Evolutionary conservation across 2,888 invertebrate genomes (phyloP).

Genomic region (Scaptomyza cyrtandrae): DNA sequence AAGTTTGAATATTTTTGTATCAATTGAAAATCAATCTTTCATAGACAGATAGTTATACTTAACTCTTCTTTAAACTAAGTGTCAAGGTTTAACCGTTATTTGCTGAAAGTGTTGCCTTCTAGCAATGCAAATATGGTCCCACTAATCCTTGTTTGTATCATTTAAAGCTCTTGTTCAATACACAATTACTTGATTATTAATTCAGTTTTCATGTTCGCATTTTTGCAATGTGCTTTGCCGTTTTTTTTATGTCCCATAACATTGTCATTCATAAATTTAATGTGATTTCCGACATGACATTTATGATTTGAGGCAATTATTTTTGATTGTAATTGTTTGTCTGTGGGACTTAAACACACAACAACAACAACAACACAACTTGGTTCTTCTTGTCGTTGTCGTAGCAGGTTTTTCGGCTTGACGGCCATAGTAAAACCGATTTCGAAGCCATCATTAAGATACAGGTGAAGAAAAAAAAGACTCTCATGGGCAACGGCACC

Average conservation of each 20-base stretch:
- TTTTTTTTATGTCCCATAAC: slow-evolving; percentile 25
- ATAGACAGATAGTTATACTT: too few relatives aligned
- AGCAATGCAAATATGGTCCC: not conserved
- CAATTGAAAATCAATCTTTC: too few relatives aligned
- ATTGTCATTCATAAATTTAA: slow-evolving; percentile 49
- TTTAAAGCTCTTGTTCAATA: not conserved
- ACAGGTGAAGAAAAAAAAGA: slow-evolving; percentile 33
- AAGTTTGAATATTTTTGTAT: too few relatives aligned
- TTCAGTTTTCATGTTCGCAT: not conserved
- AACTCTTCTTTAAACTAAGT: too few relatives aligned
- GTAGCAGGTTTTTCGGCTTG: slow-evolving; percentile 42
- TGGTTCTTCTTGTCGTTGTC: slow-evolving; percentile 10
- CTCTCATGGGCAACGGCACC: slow-evolving; percentile 56
- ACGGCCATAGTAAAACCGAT: slow-evolving; percentile 23
- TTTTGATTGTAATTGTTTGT: slow-evolving; percentile 60
- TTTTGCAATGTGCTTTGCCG: slow-evolving; percentile 12
- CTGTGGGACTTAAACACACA: slow-evolving; percentile 17
- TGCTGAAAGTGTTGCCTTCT: not conserved
- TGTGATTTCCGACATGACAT: slow-evolving; percentile 58
- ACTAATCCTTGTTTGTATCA: not conserved
- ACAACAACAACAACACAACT: not conserved
- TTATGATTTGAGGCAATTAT: slow-evolving; percentile 68
- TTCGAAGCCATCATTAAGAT: slow-evolving; percentile 22
- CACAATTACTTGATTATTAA: not conserved
- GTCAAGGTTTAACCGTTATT: too few relatives aligned